Evolutionary conservation across 2,888 invertebrate species (phyloP).

Genomic region (Eupithecia inturbata): DNA sequence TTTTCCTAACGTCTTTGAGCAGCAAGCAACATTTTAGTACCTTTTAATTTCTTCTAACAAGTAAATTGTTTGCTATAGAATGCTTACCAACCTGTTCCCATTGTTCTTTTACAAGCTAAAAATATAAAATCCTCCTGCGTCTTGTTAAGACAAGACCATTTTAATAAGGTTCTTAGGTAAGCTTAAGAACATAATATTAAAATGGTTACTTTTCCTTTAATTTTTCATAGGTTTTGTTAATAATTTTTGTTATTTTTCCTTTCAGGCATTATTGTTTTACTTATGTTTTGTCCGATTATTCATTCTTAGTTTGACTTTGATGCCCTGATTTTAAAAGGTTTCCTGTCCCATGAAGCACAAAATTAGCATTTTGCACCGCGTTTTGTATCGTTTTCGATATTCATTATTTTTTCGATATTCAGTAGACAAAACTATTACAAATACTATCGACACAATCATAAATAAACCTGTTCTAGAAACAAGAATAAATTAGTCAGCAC

Average conservation of each 20-base stretch:
- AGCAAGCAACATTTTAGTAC: too few species aligned
- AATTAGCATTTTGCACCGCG: background rate
- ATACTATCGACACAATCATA: background rate
- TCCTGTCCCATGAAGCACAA: background rate
- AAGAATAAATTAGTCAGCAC: constrained; percentile 25
- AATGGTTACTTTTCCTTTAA: background rate
- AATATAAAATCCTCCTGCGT: constrained; percentile 13
- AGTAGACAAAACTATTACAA: background rate
- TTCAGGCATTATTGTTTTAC: background rate
- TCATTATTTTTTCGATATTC: background rate
- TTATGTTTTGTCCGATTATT: background rate
- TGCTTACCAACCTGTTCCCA: constrained; percentile 68
- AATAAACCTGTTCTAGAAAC: background rate
- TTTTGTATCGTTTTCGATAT: background rate
- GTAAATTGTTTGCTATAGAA: constrained; percentile 74
- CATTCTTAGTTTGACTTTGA: background rate
- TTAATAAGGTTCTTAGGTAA: too few species aligned
- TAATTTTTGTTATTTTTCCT: background rate
- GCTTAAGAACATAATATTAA: too few species aligned
- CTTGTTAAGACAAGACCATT: too few species aligned
- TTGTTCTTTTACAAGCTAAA: constrained; percentile 36
- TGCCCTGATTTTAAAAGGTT: background rate
- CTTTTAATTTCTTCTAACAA: constrained; percentile 72
- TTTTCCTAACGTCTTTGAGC: too few species aligned
- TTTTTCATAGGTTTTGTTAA: background rate